A percentile compares a stretch with the other conserved stretches of the same genome.
phyloP scores from a whole-genome alignment of 2,797 vertebrate genomes.

The Paedocypris micromegethes region DNA sequence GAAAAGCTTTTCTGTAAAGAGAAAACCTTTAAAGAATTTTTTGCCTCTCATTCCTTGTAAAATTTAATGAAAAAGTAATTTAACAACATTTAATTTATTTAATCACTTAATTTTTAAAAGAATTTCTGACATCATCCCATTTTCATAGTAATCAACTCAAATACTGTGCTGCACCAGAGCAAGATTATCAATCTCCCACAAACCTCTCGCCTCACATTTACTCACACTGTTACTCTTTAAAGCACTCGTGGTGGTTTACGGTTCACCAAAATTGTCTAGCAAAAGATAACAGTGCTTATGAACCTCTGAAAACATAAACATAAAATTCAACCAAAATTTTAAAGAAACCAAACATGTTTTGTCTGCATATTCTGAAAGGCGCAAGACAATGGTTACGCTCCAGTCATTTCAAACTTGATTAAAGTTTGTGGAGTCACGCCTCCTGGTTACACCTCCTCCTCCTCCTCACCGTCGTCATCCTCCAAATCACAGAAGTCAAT shows the following conservation, averaged over 20 bases:
- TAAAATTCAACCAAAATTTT: background rate
- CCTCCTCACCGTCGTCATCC: constrained; percentile 47
- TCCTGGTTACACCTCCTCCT: constrained; percentile 60
- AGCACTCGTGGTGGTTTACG: constrained; percentile 68
- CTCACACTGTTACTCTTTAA: constrained; percentile 50
- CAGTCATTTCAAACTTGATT: constrained; percentile 13
- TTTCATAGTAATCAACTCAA: background rate
- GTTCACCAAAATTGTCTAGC: constrained; percentile 50
- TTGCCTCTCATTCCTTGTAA: constrained; percentile 20
- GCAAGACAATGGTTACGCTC: constrained; percentile 36
- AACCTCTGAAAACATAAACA: background rate
- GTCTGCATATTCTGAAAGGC: constrained; percentile 46
- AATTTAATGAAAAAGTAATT: constrained; percentile 34
- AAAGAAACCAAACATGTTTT: constrained; percentile 16
- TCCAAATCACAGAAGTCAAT: constrained; percentile 76
- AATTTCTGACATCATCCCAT: background rate
- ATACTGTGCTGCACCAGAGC: background rate
- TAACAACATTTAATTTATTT: constrained; percentile 26
- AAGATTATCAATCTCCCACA: background rate
- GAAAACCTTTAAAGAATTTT: constrained; percentile 13
- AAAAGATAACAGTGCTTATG: constrained; percentile 55
- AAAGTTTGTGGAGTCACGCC: background rate
- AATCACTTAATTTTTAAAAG: constrained; percentile 1
- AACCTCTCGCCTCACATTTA: background rate
- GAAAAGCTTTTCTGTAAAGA: constrained; percentile 26